Evolutionary conservation across 2,888 invertebrate genomes (phyloP).

Genomic region (Xestia sexstrigata): DNA sequence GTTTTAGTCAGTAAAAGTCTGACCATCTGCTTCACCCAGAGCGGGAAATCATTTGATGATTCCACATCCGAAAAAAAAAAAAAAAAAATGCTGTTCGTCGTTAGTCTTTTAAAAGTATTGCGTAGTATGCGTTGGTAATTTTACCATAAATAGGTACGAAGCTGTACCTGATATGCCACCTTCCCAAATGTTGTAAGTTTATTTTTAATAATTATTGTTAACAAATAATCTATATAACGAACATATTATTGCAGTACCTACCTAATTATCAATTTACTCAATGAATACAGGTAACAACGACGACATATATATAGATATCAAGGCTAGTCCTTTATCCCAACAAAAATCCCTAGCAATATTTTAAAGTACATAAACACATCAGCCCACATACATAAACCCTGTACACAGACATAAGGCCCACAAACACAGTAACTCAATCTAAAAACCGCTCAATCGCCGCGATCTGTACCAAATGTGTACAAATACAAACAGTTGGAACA

Average conservation of each 20-base stretch:
- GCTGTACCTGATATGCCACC: neutral
- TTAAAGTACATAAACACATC: conserved; percentile 10
- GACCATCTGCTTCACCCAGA: too few relatives aligned
- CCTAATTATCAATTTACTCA: neutral
- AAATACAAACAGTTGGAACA: conserved; percentile 59
- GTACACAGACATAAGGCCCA: conserved; percentile 26
- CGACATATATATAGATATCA: neutral
- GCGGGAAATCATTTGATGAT: too few relatives aligned
- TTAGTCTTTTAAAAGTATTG: neutral
- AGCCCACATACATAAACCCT: conserved; percentile 10
- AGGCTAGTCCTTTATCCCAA: neutral
- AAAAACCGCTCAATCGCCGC: conserved; percentile 56
- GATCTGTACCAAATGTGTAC: conserved; percentile 52
- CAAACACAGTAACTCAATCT: conserved; percentile 54
- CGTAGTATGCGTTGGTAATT: neutral
- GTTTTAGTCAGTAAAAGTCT: too few relatives aligned
- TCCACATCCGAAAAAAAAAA: too few relatives aligned
- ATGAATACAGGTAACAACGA: neutral
- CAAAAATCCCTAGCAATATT: neutral
- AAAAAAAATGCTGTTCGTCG: too few relatives aligned
- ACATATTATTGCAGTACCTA: neutral
- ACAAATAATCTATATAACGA: neutral
- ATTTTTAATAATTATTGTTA: too few relatives aligned
- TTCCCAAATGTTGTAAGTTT: neutral
- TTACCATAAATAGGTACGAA: neutral